Percentiles rank a stretch among this genome's conserved stretches.
phyloP scores from a whole-genome alignment of 2,888 invertebrate species.

The Drosophila bunnanda region DNA sequence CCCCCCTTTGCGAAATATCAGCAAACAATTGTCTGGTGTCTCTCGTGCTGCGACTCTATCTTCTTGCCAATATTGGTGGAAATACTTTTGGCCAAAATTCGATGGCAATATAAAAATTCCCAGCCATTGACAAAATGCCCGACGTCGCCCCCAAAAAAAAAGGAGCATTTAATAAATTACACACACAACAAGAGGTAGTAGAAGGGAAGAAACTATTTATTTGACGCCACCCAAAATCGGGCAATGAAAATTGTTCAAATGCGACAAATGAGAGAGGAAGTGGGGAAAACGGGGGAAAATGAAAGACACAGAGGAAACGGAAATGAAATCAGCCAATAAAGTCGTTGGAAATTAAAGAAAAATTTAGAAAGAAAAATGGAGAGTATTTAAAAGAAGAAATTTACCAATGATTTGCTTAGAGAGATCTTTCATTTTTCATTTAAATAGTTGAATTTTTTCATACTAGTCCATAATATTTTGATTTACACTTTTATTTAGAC shows the following conservation, averaged over 20 bases:
- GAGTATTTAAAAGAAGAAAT: no score
- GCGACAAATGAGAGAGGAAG: conserved; percentile 50
- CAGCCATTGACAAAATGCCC: conserved; percentile 57
- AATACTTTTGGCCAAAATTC: conserved; percentile 55
- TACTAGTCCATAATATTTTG: no score
- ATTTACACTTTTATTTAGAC: no score
- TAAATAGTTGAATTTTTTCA: no score
- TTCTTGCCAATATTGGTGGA: conserved; percentile 47
- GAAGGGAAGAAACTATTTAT: conserved; percentile 42
- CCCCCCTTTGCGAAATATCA: conserved; percentile 53
- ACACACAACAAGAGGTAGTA: conserved; percentile 52
- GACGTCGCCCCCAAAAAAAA: not conserved
- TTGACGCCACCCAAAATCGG: conserved; percentile 61
- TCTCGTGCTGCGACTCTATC: conserved; percentile 15
- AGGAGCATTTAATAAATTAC: conserved; percentile 68
- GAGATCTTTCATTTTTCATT: no score
- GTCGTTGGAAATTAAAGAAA: not conserved
- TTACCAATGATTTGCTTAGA: no score
- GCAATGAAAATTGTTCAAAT: conserved; percentile 70
- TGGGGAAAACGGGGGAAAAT: not conserved
- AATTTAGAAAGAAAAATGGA: not conserved
- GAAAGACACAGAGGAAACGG: conserved; percentile 1
- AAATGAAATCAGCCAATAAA: conserved; percentile 26
- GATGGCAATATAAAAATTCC: conserved; percentile 74
- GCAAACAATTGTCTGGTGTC: conserved; percentile 50